Evolutionary conservation across 1,140 invertebrate genomes (phyloP).

Genomic region (Brachionus plicatilis): DNA sequence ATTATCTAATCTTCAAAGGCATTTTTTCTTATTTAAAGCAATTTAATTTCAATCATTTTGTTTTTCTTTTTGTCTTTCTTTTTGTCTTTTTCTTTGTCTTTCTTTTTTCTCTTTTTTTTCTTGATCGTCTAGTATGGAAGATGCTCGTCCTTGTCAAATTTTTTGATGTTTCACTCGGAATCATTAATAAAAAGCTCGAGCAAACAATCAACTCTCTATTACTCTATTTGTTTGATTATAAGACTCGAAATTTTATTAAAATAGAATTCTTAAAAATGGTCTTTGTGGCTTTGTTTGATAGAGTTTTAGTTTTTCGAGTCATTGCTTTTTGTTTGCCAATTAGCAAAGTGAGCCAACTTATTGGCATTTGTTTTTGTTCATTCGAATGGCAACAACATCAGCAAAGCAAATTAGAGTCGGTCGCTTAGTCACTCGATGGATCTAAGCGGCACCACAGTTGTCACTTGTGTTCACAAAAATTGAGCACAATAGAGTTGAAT

Average conservation of each 20-base stretch:
- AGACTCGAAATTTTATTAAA: conserved; percentile 1
- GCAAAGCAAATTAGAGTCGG: not conserved
- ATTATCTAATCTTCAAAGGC: not conserved
- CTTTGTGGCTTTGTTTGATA: not conserved
- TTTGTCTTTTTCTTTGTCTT: too few species aligned
- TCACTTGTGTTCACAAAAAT: too few species aligned
- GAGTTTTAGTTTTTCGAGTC: not conserved
- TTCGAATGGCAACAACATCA: not conserved
- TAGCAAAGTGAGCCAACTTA: not conserved
- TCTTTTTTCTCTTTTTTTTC: too few species aligned
- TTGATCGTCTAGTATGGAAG: too few species aligned
- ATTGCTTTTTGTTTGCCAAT: conserved; percentile 4
- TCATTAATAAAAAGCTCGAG: not conserved
- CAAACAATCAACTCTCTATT: not conserved
- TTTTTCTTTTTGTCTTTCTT: too few species aligned
- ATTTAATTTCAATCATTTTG: not conserved
- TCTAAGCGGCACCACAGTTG: too few species aligned
- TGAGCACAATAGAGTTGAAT: too few species aligned
- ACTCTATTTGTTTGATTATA: conserved; percentile 1
- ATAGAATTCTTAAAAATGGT: conserved; percentile 24
- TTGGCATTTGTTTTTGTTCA: not conserved
- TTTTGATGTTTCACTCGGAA: not conserved
- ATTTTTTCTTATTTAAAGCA: not conserved
- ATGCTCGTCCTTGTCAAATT: not conserved
- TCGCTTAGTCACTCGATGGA: too few species aligned